Evolutionary conservation across 1,140 invertebrate species (phyloP).

Genomic region (Plectus sambesii): DNA sequence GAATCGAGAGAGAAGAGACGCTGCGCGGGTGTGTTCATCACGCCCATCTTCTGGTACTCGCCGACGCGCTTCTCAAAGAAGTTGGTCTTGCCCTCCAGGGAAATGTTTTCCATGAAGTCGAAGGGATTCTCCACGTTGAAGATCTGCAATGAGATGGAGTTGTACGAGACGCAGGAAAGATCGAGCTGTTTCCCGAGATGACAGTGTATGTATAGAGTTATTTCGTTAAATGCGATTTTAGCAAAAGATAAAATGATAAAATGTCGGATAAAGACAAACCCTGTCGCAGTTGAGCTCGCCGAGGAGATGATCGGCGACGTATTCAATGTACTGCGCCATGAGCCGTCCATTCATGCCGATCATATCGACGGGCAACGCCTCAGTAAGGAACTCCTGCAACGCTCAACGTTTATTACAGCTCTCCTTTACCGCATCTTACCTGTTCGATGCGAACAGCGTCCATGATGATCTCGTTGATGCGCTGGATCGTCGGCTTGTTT

Average conservation of each 20-base stretch:
- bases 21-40: conserved; percentile 53
- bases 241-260: background rate
- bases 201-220: too few species aligned
- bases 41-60: conserved; percentile 93
- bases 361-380: conserved; percentile 78
- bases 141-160: too few species aligned
- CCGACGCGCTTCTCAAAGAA: conserved; percentile 99
- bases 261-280: conserved; percentile 50
- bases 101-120: conserved; percentile 98
- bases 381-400: conserved; percentile 95
- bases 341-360: conserved; percentile 95
- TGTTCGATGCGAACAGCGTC: conserved; percentile 91
- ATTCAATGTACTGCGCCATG: conserved; percentile 96
- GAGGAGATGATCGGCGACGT: conserved; percentile 87
- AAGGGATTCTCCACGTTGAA: conserved; percentile 92
- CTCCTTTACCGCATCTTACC: too few species aligned
- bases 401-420: too few species aligned
- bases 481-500: conserved; percentile 70
- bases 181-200: too few species aligned
- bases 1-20: conserved; percentile 30
- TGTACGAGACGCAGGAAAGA: too few species aligned
- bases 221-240: too few species aligned
- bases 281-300: conserved; percentile 75
- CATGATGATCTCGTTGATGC: conserved; percentile 69
- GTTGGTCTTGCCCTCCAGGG: conserved; percentile 95